phyloP scores from a whole-genome alignment of 2,797 vertebrate genomes.

The Acestrorhynchus altus region DNA sequence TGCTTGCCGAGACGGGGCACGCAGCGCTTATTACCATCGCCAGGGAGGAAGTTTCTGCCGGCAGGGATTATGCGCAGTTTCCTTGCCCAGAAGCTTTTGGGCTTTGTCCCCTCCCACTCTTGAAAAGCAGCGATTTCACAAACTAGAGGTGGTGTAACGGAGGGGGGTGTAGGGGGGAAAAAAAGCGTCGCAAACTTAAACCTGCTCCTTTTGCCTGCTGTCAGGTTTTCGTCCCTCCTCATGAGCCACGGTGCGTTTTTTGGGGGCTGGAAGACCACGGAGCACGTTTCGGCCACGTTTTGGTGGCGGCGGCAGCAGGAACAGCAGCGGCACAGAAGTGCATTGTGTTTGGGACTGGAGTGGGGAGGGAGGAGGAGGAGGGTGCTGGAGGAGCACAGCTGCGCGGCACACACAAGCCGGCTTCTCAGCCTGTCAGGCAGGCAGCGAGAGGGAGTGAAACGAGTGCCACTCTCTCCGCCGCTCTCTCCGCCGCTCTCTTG shows the following conservation, averaged over 20 bases:
- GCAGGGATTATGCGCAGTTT: conserved; percentile 91
- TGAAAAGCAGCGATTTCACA: conserved; percentile 69
- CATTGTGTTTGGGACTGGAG: conserved; percentile 58
- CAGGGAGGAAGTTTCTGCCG: conserved; percentile 85
- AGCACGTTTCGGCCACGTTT: conserved; percentile 42
- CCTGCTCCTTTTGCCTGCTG: conserved; percentile 64
- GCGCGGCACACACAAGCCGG: conserved; percentile 82
- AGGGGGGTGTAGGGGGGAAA: conserved; percentile 52
- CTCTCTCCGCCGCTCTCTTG: conserved; percentile 20
- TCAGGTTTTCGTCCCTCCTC: conserved; percentile 61
- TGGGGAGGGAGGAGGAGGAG: conserved; percentile 69
- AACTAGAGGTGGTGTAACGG: conserved; percentile 60
- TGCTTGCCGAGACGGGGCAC: conserved; percentile 85
- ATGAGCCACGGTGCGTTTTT: conserved; percentile 19
- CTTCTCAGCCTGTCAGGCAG: conserved; percentile 80
- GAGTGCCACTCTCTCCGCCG: background rate
- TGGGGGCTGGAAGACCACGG: conserved; percentile 29
- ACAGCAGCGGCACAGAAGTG: conserved; percentile 48
- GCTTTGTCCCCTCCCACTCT: conserved; percentile 87
- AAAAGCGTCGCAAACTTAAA: conserved; percentile 71
- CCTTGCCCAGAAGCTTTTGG: conserved; percentile 80
- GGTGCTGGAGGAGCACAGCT: conserved; percentile 85
- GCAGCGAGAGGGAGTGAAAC: conserved; percentile 39
- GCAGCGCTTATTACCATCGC: conserved; percentile 79
- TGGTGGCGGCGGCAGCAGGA: conserved; percentile 23